Base-by-base conservation (phyloP, 1,140 invertebrate species). In the Cydia pomonella region DNA sequence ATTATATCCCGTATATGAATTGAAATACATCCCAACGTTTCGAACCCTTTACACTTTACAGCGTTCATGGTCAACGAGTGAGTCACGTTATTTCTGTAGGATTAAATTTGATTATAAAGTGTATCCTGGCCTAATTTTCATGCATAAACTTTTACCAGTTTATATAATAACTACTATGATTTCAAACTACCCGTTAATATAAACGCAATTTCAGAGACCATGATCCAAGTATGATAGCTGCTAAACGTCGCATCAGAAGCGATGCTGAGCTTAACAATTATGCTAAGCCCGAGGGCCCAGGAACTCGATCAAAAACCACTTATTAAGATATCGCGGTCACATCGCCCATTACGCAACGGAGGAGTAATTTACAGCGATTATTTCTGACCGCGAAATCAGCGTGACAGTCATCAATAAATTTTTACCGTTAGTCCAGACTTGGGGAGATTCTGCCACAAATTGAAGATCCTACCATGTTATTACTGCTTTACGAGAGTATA, bases 241-340 rank as follows among this genome's bases (percentile, higher is more conserved):
- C 38, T 74, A 74, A 64, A 59, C 74, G 44, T 44, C 29, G 75
- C 69, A 72, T 72, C 66, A 38, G 47, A 72, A 72, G 66, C 50
- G 47, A 41, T 18, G 59, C 38, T 50, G 75, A 21, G 71, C 79
- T 81, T 78, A 80, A 83, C 79, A 81, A 85, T 86, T 89, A 91
- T 88, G 85, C 84, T 86, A 85, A 86, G 75, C 82, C 78, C 38
- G 64, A 73, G 80, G 84, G 79, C 80, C 80, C 78, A 77, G 82
- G 80, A 87, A 82, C 82, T 85, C 86, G 87, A 90, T 89, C 87
- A 85, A 84, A 77, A 89, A 86, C 88, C 86, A 82, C 86, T 90
- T 91, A 92, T 92, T 90, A 92, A 92, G 88, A 90, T 90, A 92
- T 88, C 86, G 82, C 79, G 86, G 88, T 87, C 87, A 88, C 84